These are phyloP conservation scores for Spisula solida DNA, from an alignment of 2,888 invertebrate species.

Conservation along the genomic window DNA sequence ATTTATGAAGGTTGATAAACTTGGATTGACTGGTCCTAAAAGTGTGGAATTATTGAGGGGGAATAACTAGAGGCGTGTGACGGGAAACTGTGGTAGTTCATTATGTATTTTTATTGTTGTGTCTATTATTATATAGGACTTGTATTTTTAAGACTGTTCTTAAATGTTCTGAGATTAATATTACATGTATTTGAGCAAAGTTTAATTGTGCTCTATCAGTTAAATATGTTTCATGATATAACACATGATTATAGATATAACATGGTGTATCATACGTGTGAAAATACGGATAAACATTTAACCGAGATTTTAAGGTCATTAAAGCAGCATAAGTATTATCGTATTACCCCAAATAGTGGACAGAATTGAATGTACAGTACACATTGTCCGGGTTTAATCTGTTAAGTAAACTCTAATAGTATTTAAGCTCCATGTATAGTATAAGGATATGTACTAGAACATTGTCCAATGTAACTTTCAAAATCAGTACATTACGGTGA, in stretches of 20 bases:
- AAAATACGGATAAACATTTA: neutral
- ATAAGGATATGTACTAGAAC: no score
- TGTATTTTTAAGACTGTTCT: conserved; percentile 23
- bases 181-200: neutral
- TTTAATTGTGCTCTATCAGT: neutral
- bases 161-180: neutral
- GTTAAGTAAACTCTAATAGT: no score
- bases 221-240: neutral
- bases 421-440: no score
- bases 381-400: no score
- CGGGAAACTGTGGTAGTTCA: conserved; percentile 10
- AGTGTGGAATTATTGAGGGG: no score
- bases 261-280: neutral
- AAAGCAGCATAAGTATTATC: neutral
- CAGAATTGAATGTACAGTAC: neutral
- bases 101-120: neutral
- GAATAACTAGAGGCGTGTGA: neutral
- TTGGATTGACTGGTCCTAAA: neutral
- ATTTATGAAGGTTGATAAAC: no score
- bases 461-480: no score
- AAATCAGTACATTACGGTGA: no score
- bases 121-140: conserved; percentile 26
- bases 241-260: neutral
- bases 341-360: neutral
- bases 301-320: neutral